Conservation (phyloP, 2,888 invertebrate species). For the Philereme transversata region DNA sequence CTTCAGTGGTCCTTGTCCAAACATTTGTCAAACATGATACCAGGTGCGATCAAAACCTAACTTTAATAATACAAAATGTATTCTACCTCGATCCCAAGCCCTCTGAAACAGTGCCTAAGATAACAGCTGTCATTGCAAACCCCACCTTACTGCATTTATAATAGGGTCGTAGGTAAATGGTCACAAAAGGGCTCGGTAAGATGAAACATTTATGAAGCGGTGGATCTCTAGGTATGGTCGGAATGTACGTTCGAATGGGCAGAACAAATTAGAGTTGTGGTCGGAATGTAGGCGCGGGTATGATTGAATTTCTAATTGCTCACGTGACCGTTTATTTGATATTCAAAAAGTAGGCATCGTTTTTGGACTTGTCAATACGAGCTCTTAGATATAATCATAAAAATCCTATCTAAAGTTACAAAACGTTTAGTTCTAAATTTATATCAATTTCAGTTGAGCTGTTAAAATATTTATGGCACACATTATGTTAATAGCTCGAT, state of each 20-base stretch:
- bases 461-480: too few relatives aligned
- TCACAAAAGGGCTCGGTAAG: slow-evolving; percentile 24
- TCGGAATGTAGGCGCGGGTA: slow-evolving; percentile 11
- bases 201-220: slow-evolving; percentile 43
- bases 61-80: slow-evolving; percentile 31
- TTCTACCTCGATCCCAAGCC: slow-evolving; percentile 21
- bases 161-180: slow-evolving; percentile 23
- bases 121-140: slow-evolving; percentile 14
- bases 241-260: slow-evolving; percentile 7
- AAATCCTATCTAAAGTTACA: too few relatives aligned
- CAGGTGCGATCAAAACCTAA: slow-evolving; percentile 30
- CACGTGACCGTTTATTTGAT: slow-evolving; percentile 2
- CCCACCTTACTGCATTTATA: slow-evolving; percentile 24
- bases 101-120: slow-evolving; percentile 20
- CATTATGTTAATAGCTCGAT: too few relatives aligned
- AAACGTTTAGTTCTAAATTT: too few relatives aligned
- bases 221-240: slow-evolving; percentile 15
- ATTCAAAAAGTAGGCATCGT: too few relatives aligned
- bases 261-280: slow-evolving; percentile 18
- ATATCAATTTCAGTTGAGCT: too few relatives aligned
- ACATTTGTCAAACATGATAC: slow-evolving; percentile 3
- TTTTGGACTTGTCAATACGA: too few relatives aligned
- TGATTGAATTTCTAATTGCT: slow-evolving; percentile 21
- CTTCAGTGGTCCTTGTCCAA: slow-evolving; percentile 2
- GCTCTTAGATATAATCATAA: too few relatives aligned